These are phyloP conservation scores for Tetheella fluctuosa DNA, from an alignment of 2,888 invertebrate genomes.

Conservation along the genomic window DNA sequence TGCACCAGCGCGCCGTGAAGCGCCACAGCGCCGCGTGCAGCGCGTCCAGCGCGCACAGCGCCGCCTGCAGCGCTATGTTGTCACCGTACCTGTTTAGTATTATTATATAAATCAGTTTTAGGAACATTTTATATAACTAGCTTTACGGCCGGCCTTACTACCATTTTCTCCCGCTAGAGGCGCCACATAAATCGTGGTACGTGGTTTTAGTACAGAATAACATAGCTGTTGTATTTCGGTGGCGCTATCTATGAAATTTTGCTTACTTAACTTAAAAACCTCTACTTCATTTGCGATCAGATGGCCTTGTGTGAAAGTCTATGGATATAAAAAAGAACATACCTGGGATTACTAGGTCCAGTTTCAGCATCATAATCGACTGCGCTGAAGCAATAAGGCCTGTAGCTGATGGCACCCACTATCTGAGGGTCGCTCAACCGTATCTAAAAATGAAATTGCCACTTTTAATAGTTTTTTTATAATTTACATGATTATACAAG, in stretches of 20 bases:
- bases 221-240: too few relatives aligned
- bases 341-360: slow-evolving; percentile 76
- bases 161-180: too few relatives aligned
- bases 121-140: too few relatives aligned
- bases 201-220: too few relatives aligned
- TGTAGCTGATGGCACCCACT: slow-evolving; percentile 89
- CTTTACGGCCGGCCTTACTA: too few relatives aligned
- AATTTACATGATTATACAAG: too few relatives aligned
- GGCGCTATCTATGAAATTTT: too few relatives aligned
- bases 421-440: slow-evolving; percentile 87
- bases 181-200: too few relatives aligned
- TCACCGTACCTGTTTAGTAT: slow-evolving; percentile 60
- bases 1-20: slow-evolving; percentile 78
- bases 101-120: too few relatives aligned
- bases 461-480: too few relatives aligned
- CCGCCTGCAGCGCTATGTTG: slow-evolving; percentile 73
- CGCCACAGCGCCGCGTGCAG: slow-evolving; percentile 85
- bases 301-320: not conserved
- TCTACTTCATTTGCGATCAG: too few relatives aligned
- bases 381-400: slow-evolving; percentile 87
- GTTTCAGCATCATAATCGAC: slow-evolving; percentile 81
- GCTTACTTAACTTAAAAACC: too few relatives aligned
- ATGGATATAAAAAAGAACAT: not conserved
- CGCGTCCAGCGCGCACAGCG: slow-evolving; percentile 77
- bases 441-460: slow-evolving; percentile 73